Percentiles rank a stretch among this genome's conserved stretches.
phyloP scores from a whole-genome alignment of 2,113 vertebrate genomes.

The Triplophysa tibetana region DNA sequence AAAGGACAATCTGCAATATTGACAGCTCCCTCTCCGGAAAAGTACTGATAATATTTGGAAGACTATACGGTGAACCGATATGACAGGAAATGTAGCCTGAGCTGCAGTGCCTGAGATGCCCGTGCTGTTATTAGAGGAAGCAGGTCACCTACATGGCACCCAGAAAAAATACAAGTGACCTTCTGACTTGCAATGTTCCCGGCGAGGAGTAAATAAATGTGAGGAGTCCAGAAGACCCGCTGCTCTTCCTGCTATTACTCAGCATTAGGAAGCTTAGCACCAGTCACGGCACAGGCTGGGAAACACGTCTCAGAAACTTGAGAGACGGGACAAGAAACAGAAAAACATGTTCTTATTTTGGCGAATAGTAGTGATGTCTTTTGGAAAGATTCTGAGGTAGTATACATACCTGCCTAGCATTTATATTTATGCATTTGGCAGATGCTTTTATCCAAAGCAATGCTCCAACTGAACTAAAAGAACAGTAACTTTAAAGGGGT shows the following conservation, averaged over 20 bases:
- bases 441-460: no score
- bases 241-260: conserved; percentile 40
- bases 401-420: no score
- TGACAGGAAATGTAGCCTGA: conserved; percentile 33
- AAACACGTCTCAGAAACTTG: conserved; percentile 10
- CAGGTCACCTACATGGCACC: conserved; percentile 31
- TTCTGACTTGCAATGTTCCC: conserved; percentile 31
- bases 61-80: conserved; percentile 8
- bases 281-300: neutral
- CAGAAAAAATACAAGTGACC: conserved; percentile 38
- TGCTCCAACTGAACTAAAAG: no score
- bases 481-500: no score
- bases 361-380: neutral
- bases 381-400: neutral
- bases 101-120: conserved; percentile 18
- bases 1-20: neutral
- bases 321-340: conserved; percentile 21
- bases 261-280: conserved; percentile 22
- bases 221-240: conserved; percentile 8
- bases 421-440: no score
- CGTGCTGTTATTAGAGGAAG: conserved; percentile 32
- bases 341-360: conserved; percentile 17
- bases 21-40: neutral
- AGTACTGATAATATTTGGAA: conserved; percentile 1
- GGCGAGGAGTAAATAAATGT: conserved; percentile 28